These are phyloP conservation scores for Antennarius maculatus DNA, from an alignment of 2,797 vertebrate species.

Conservation along the genomic window DNA sequence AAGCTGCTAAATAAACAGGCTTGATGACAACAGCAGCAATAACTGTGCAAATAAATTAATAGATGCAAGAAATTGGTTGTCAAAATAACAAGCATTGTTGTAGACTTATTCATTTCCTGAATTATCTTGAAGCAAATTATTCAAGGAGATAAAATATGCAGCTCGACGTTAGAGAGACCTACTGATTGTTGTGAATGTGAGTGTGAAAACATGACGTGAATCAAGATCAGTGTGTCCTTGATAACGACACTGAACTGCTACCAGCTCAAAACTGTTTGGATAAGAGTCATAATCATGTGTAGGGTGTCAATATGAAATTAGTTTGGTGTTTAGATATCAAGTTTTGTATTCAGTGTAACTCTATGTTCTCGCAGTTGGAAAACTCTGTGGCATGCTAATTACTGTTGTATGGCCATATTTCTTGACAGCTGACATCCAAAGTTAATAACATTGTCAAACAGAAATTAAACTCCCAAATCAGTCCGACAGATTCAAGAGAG, in stretches of 20 bases:
- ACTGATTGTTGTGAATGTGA: neutral
- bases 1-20: conserved; percentile 41
- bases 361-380: conserved; percentile 10
- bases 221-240: conserved; percentile 39
- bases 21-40: conserved; percentile 47
- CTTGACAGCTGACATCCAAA: conserved; percentile 40
- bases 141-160: conserved; percentile 31
- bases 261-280: conserved; percentile 13
- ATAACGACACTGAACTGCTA: conserved; percentile 24
- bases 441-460: conserved; percentile 57
- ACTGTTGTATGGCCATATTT: conserved; percentile 12
- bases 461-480: conserved; percentile 55
- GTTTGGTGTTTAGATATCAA: conserved; percentile 15
- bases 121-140: conserved; percentile 23
- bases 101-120: conserved; percentile 44
- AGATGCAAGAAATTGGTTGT: conserved; percentile 4
- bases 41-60: no score
- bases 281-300: conserved; percentile 40
- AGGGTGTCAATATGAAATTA: conserved; percentile 22
- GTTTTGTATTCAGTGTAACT: conserved; percentile 25
- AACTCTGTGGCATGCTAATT: conserved; percentile 35
- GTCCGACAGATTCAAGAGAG: conserved; percentile 55
- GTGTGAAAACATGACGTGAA: conserved; percentile 24
- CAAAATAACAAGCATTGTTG: conserved; percentile 21
- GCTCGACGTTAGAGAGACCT: conserved; percentile 10